A percentile compares a stretch with the other conserved stretches of the same genome.
Evolutionary conservation across 2,113 vertebrate species (phyloP).

Genomic region (Poeciliopsis occidentalis): DNA sequence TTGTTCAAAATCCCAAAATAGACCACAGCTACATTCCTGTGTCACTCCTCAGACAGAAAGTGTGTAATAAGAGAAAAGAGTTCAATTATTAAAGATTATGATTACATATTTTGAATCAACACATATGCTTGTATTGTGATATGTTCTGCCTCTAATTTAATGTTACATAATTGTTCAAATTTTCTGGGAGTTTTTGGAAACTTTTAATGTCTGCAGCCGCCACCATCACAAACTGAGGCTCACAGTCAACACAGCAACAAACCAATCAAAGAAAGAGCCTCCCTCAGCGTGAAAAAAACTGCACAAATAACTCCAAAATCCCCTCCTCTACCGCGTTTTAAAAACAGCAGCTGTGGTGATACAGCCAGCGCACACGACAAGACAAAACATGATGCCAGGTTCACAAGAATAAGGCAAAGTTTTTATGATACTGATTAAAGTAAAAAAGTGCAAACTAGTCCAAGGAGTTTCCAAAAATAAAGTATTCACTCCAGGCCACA

Average conservation of each 20-base stretch:
- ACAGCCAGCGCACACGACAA: neutral
- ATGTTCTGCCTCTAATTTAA: neutral
- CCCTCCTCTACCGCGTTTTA: neutral
- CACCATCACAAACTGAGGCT: neutral
- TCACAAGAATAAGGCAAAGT: neutral
- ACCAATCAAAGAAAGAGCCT: neutral
- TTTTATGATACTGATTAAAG: neutral
- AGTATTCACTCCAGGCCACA: neutral
- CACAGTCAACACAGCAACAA: slow-evolving; percentile 32
- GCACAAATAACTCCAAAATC: slow-evolving; percentile 4
- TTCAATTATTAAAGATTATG: neutral
- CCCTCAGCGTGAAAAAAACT: neutral
- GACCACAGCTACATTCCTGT: slow-evolving; percentile 51
- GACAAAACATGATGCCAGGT: neutral
- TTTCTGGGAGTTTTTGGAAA: slow-evolving; percentile 23
- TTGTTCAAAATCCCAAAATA: slow-evolving; percentile 61
- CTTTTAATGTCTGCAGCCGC: neutral
- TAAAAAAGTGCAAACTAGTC: neutral
- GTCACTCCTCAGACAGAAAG: slow-evolving; percentile 36
- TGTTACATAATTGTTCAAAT: slow-evolving; percentile 22
- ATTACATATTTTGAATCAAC: neutral
- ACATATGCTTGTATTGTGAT: neutral
- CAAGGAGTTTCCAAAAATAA: neutral
- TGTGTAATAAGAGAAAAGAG: slow-evolving; percentile 16
- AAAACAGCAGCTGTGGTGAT: neutral